Evolutionary conservation across 2,888 invertebrate species (phyloP).

Genomic region (Perithous albicinctus): DNA sequence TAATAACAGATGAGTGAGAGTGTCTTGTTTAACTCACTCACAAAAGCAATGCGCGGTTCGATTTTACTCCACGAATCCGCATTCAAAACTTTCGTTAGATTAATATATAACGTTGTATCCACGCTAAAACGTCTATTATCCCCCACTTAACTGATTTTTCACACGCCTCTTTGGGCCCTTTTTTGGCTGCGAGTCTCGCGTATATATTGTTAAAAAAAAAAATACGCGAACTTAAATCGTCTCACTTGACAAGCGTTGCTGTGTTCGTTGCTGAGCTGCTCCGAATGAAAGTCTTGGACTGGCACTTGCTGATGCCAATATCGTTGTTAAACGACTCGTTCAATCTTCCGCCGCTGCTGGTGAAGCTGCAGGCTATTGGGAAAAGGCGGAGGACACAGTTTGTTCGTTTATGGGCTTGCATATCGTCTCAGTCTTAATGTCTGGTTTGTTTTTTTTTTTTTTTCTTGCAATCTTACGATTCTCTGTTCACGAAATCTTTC

Average conservation of each 20-base stretch:
- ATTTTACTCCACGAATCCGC: slow-evolving; percentile 16
- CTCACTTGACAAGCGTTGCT: slow-evolving; percentile 54
- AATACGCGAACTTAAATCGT: slow-evolving; percentile 11
- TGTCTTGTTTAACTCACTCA: slow-evolving; percentile 13
- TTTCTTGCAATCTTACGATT: neutral
- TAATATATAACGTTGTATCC: too few species aligned
- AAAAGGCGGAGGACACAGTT: neutral
- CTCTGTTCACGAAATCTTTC: neutral
- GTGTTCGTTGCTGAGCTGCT: slow-evolving; percentile 47
- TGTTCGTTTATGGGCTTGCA: neutral
- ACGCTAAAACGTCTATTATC: neutral
- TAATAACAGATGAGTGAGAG: neutral
- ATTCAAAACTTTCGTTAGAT: slow-evolving; percentile 1
- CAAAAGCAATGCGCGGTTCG: slow-evolving; percentile 9
- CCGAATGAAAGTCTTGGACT: slow-evolving; percentile 64
- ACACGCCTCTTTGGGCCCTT: too few species aligned
- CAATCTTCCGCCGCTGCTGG: neutral
- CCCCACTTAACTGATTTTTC: neutral
- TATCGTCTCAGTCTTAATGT: slow-evolving; percentile 2
- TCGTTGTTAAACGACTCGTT: slow-evolving; percentile 15
- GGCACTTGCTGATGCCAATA: slow-evolving; percentile 67
- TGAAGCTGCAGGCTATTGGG: neutral
- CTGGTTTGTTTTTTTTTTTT: too few species aligned
- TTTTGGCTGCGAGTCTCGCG: too few species aligned
- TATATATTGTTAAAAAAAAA: neutral